Percentiles rank a stretch among this genome's conserved stretches.
These are phyloP conservation scores for Drosophila vallismaia DNA, from an alignment of 2,888 invertebrate genomes.

Conservation along the genomic window DNA sequence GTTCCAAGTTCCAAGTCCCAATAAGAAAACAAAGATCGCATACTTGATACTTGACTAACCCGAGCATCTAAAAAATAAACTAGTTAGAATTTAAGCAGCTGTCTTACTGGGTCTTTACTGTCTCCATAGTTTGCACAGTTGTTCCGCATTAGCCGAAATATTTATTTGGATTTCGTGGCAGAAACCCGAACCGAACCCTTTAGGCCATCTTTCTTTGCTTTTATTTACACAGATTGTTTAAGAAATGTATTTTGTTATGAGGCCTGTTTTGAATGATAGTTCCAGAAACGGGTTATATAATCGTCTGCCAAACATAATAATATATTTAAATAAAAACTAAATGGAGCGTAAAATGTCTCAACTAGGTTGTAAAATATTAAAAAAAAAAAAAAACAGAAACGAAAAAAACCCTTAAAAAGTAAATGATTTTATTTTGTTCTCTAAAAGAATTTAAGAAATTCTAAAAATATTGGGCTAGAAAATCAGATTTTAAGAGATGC, in stretches of 20 bases:
- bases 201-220: not conserved
- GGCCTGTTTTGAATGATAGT: not conserved
- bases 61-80: constrained; percentile 37
- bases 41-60: constrained; percentile 24
- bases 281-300: constrained; percentile 1
- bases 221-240: constrained; percentile 29
- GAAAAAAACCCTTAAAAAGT: too few relatives aligned
- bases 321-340: not conserved
- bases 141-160: constrained; percentile 15
- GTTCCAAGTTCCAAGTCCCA: too few relatives aligned
- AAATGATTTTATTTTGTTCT: too few relatives aligned
- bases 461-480: not conserved
- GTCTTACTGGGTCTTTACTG: constrained; percentile 16
- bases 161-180: constrained; percentile 29
- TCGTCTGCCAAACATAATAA: not conserved
- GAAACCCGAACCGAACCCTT: not conserved
- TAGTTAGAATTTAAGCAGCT: constrained; percentile 25
- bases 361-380: not conserved
- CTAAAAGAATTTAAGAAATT: not conserved
- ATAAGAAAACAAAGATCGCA: not conserved
- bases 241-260: constrained; percentile 4
- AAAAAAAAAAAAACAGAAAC: too few relatives aligned
- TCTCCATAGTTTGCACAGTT: constrained; percentile 34
- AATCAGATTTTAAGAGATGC: not conserved
- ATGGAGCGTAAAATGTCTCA: not conserved